A percentile compares a stretch with the other conserved stretches of the same genome.
Conservation (phyloP, 2,797 vertebrate genomes). For the Bradypodion ventrale region DNA sequence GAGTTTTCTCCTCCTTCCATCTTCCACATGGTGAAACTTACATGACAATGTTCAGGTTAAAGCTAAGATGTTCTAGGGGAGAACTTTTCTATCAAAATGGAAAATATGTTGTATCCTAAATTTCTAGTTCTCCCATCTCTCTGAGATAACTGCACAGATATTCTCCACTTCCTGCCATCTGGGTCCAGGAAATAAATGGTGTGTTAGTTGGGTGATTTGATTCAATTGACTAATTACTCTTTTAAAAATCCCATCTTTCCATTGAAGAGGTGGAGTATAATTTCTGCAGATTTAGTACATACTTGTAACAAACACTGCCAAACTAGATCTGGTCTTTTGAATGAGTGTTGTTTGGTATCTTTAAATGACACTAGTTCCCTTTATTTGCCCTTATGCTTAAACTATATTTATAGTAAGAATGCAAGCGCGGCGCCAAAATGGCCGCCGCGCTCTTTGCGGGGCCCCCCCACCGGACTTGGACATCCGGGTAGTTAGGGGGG, state of each 20-base stretch:
- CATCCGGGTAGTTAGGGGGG: no score
- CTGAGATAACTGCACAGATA: background rate
- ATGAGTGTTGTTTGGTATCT: background rate
- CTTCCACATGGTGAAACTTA: background rate
- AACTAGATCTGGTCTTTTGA: background rate
- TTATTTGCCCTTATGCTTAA: background rate
- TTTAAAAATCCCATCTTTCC: no score
- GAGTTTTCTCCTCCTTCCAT: background rate
- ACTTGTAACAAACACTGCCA: background rate
- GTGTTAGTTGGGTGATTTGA: background rate
- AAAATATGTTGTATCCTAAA: background rate
- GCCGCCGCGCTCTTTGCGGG: no score
- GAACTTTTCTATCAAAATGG: background rate
- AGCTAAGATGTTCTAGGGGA: background rate
- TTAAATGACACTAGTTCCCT: background rate
- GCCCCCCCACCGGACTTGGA: no score
- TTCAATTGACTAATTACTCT: background rate
- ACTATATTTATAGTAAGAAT: background rate
- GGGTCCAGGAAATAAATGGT: background rate
- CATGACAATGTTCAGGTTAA: background rate
- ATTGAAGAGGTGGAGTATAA: background rate
- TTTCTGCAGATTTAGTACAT: background rate
- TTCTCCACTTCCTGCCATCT: background rate
- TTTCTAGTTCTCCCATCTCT: background rate
- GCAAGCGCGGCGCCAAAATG: no score